Evolutionary conservation across 2,888 invertebrate species (phyloP), one percentile per base, ranked within the genome.

Genomic region (Cynaeus angustus): DNA sequence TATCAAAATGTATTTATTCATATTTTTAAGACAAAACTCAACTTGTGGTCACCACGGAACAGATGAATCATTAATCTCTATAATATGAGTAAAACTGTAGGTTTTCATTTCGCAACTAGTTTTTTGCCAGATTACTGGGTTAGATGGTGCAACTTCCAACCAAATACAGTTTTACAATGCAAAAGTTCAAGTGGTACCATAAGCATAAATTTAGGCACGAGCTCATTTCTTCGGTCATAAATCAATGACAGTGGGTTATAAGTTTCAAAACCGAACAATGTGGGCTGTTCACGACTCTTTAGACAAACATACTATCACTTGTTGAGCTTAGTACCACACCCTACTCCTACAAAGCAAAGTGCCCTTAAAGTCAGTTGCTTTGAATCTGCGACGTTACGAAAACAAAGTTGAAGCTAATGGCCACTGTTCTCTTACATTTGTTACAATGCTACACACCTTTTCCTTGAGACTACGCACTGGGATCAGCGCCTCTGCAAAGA

Each of bases 201-300:
- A 10, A 26, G 26, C 28, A 46, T 33, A 46, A 58, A 61, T 45
- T 61, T 58, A 45, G 58, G 30, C 61, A 61, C 45, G 45, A 16
- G 13, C 41, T 38, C 12, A 26, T 43, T 55, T 50, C 59, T 66
- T 37, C 48, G 28, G 50, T 45, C 45, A 64, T 67, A 53, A 68
- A 68, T 68, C 58, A 59, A 43, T 61, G 46, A 16, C 62, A 56
- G 69, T 71, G 73, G 71, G 71, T 68, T 73, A 66, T 45, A 66
- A 10, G 67, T 73, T 71, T 72, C 73, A 70, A 70, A 73, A 71
- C 62, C 66, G 41, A 65, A 46, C 46, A 68, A 61, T 69, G 72
- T 74, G 55, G 72, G 72, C 59, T 65, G 74, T 59, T 68, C 73
- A 74, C 72, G 72, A 70, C 62, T 61, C 53, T 61, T 64, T 64